Conservation (phyloP, 2,113 vertebrate species). For the Ciconia stormi region DNA sequence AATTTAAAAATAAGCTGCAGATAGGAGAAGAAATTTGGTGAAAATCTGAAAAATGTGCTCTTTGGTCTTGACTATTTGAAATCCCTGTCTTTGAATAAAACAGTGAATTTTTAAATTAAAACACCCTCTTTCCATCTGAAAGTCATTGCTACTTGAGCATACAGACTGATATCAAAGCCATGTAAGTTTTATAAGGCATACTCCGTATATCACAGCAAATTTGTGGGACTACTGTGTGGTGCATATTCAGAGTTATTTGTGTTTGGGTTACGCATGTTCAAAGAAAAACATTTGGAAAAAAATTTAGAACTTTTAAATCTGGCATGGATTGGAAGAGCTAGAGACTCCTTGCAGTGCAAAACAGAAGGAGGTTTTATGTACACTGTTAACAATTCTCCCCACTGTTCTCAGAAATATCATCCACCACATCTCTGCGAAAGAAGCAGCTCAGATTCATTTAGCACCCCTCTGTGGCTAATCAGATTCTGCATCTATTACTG, state of each 20-base stretch:
- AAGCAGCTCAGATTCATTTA: background rate
- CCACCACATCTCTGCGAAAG: background rate
- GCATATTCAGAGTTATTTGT: background rate
- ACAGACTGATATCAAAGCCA: background rate
- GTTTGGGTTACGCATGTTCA: background rate
- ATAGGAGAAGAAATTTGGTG: background rate
- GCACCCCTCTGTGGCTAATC: background rate
- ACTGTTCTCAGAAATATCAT: background rate
- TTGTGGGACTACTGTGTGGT: background rate
- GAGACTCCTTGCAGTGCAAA: background rate
- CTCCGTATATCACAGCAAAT: background rate
- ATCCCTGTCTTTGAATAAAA: background rate
- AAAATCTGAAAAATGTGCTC: background rate
- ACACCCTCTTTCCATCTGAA: background rate
- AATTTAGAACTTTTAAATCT: background rate
- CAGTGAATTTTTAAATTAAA: background rate
- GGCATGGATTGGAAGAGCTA: background rate
- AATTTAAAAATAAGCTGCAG: background rate
- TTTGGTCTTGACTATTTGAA: background rate
- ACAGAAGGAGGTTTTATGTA: background rate
- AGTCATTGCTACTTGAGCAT: background rate
- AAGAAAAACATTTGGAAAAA: background rate
- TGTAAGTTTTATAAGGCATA: fast-evolving
- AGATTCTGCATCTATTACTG: background rate
- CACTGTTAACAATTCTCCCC: fast-evolving